Percentiles rank a stretch among this genome's conserved stretches.
Evolutionary conservation across 2,888 invertebrate species (phyloP).

Genomic region (Drosophila mimetica): DNA sequence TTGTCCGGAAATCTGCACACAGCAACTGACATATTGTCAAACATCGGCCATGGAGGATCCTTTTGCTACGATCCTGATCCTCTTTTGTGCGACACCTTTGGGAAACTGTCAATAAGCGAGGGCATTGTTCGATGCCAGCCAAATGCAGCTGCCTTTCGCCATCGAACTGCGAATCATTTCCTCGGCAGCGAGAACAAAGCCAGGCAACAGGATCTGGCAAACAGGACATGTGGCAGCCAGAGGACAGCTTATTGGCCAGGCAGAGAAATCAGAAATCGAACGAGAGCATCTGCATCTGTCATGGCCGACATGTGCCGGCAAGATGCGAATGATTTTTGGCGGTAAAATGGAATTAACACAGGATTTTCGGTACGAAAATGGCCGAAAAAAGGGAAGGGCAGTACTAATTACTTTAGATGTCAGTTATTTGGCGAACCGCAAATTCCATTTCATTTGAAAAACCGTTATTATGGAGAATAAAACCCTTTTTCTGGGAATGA

Average conservation of each 20-base stretch:
- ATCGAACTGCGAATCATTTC: conserved; percentile 47
- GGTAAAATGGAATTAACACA: conserved; percentile 52
- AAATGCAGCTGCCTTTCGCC: conserved; percentile 64
- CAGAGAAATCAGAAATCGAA: conserved; percentile 24
- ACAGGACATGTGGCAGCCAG: conserved; percentile 30
- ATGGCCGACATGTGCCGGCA: conserved; percentile 72
- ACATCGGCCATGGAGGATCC: conserved; percentile 42
- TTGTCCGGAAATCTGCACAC: conserved; percentile 53
- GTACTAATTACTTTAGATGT: conserved; percentile 52
- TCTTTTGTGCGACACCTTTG: conserved; percentile 63
- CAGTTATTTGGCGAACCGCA: background rate
- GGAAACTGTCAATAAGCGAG: conserved; percentile 73
- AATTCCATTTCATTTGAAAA: background rate
- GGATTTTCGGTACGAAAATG: conserved; percentile 15
- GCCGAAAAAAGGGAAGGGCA: conserved; percentile 17
- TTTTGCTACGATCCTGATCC: conserved; percentile 34
- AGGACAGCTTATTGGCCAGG: conserved; percentile 63
- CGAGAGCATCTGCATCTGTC: conserved; percentile 61
- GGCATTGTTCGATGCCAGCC: conserved; percentile 61
- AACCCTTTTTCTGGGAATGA: background rate
- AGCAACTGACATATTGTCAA: conserved; percentile 35
- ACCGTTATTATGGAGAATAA: background rate
- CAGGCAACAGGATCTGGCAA: conserved; percentile 40
- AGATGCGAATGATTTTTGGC: conserved; percentile 69
- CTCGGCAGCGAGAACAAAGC: conserved; percentile 53